Conservation (phyloP, 2,888 invertebrate genomes). For the Salpingus planirostris region DNA sequence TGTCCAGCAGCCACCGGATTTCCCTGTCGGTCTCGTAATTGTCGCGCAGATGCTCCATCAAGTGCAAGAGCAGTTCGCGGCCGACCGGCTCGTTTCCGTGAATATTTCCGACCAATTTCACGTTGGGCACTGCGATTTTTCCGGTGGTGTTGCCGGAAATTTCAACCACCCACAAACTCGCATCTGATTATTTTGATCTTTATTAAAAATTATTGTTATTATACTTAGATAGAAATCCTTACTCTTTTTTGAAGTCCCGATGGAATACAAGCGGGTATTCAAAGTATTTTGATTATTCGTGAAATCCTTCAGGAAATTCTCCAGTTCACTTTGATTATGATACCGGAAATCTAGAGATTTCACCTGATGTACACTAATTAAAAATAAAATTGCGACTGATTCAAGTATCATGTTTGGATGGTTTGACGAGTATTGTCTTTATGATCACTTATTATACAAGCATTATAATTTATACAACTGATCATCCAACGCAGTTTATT, state of each 20-base stretch:
- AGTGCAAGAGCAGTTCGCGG: constrained; percentile 54
- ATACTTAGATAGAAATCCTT: constrained; percentile 15
- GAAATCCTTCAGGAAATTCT: constrained; percentile 36
- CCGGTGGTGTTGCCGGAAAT: constrained; percentile 38
- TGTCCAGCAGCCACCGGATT: constrained; percentile 52
- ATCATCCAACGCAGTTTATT: too few species aligned
- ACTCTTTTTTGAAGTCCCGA: constrained; percentile 53
- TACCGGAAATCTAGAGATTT: constrained; percentile 31
- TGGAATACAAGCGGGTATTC: constrained; percentile 40
- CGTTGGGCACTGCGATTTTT: constrained; percentile 49
- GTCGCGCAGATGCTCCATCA: constrained; percentile 45
- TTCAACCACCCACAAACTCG: constrained; percentile 51
- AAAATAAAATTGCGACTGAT: too few species aligned
- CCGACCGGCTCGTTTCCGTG: constrained; percentile 66
- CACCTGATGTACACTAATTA: too few species aligned
- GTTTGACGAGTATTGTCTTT: too few species aligned
- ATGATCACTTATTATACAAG: too few species aligned
- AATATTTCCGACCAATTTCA: constrained; percentile 66
- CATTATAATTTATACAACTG: too few species aligned
- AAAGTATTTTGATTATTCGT: constrained; percentile 20
- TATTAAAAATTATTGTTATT: too few species aligned
- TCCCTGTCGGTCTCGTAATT: constrained; percentile 42
- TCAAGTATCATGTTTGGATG: too few species aligned
- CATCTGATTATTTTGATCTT: constrained; percentile 33
- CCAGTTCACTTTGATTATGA: constrained; percentile 42